These are phyloP conservation scores for Aphelenchoides avenae DNA, from an alignment of 1,140 invertebrate species.

Conservation along the genomic window DNA sequence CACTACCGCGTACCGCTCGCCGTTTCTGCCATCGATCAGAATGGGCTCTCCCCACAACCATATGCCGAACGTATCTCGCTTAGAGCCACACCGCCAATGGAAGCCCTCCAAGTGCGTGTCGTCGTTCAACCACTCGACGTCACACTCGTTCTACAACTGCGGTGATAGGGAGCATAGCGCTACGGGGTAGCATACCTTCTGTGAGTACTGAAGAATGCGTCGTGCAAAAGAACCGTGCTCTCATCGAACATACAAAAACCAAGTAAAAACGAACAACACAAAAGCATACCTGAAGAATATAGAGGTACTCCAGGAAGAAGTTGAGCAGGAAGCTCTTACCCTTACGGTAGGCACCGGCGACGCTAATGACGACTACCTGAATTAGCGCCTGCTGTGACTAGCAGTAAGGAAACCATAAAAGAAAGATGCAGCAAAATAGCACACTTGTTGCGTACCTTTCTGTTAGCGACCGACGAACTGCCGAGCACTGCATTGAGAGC, in stretches of 20 bases:
- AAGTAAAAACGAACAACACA: slow-evolving; percentile 26
- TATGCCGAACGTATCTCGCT: slow-evolving; percentile 64
- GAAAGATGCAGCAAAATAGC: neutral
- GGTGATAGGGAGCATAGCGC: neutral
- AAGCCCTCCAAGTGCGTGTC: slow-evolving; percentile 61
- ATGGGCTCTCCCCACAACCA: slow-evolving; percentile 65
- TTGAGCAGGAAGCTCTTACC: slow-evolving; percentile 88
- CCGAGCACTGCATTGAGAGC: slow-evolving; percentile 44
- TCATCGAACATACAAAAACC: neutral
- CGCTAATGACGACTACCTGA: slow-evolving; percentile 82
- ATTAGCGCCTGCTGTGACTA: slow-evolving; percentile 15
- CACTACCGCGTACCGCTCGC: slow-evolving; percentile 54
- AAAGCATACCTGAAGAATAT: slow-evolving; percentile 52
- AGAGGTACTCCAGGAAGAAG: slow-evolving; percentile 79
- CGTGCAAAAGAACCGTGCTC: neutral
- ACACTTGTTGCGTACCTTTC: slow-evolving; percentile 33
- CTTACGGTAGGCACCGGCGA: slow-evolving; percentile 90
- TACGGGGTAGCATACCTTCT: slow-evolving; percentile 33
- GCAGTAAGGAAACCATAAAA: slow-evolving; percentile 1
- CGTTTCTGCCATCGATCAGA: slow-evolving; percentile 54
- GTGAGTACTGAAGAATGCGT: no score
- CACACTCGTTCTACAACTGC: slow-evolving; percentile 40
- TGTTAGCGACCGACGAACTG: slow-evolving; percentile 42
- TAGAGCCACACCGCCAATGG: slow-evolving; percentile 63
- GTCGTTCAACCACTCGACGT: slow-evolving; percentile 54